Base-by-base conservation (phyloP, 2,888 invertebrate species). In the Serripes groenlandicus region DNA sequence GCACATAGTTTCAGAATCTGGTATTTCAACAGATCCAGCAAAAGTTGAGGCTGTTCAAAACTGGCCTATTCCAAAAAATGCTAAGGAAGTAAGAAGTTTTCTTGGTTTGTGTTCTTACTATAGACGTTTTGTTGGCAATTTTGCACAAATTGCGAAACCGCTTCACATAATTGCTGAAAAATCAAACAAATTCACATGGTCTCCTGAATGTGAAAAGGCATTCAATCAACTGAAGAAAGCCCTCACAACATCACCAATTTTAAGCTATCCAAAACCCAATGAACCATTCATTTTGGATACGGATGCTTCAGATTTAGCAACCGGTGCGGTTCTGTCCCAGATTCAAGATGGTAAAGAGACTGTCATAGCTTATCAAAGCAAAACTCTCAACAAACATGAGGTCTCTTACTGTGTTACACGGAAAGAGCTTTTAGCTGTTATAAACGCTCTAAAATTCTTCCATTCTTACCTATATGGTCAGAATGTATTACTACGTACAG, bases 361-460 rank as follows among this genome's bases (percentile, higher is more conserved):
- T 23, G 71, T 75, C 0, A 71, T 83, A 34, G 71, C 75, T 18
- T 83, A 83, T 69, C 49, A 56, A 18, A 78, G 82, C 49, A 78
- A 71, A 54, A 52, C 69, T 5, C 34, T 83, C 21, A 75, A 52
- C 64, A 75, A 30, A n/a, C 60, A 34, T 49, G 75, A 30, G 75
- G 70, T 35, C 7, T 23, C 34, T 7, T 66, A 66, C 23, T 66
- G 34, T 35, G 66, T 66, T n/a, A 66, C 66, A 21, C 32, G 68
- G 26, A 75, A 80, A 80, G 70, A 80, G 71, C 73, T 68, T 54
- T 62, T 80, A 28, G 75, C 75, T 32, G 58, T 70, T 35, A 70
- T 80, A 23, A 35, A 52, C 62, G 75, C 80, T 11, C 35, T 80
- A 7, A 80, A 75, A 49, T 30, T n/a, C 9, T 70, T 80, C 34